These are phyloP conservation scores for Sturnus vulgaris DNA, from an alignment of 2,113 vertebrate genomes.

Conservation along the genomic window DNA sequence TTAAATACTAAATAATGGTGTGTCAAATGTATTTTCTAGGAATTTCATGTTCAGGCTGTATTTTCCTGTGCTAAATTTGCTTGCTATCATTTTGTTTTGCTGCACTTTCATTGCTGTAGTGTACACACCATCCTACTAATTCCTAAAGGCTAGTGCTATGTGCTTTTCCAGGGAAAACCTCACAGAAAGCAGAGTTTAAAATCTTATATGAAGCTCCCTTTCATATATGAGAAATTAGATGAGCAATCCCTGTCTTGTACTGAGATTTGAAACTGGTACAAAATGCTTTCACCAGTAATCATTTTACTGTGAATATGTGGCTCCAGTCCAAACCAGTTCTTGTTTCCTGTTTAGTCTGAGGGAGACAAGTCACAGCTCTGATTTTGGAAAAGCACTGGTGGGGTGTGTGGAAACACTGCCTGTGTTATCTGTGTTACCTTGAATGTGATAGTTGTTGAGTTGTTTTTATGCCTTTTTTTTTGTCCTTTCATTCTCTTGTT, in stretches of 20 bases:
- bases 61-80: neutral
- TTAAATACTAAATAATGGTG: neutral
- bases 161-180: neutral
- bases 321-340: neutral
- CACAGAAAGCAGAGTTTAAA: neutral
- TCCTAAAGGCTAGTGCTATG: neutral
- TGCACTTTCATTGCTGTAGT: neutral
- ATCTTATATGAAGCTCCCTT: neutral
- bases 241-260: neutral
- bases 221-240: neutral
- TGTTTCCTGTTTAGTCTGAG: neutral
- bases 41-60: neutral
- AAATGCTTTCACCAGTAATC: neutral
- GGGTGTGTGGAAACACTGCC: neutral
- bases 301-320: neutral
- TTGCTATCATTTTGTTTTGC: neutral
- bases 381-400: neutral
- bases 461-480: no score
- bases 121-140: accelerated
- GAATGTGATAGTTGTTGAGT: neutral
- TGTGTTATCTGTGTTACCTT: neutral
- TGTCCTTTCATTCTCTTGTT: neutral
- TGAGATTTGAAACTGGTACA: neutral
- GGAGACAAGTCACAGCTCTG: neutral
- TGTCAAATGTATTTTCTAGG: neutral